These are phyloP conservation scores for Drosophila setosimentum DNA, from an alignment of 2,888 invertebrate genomes.

Conservation along the genomic window DNA sequence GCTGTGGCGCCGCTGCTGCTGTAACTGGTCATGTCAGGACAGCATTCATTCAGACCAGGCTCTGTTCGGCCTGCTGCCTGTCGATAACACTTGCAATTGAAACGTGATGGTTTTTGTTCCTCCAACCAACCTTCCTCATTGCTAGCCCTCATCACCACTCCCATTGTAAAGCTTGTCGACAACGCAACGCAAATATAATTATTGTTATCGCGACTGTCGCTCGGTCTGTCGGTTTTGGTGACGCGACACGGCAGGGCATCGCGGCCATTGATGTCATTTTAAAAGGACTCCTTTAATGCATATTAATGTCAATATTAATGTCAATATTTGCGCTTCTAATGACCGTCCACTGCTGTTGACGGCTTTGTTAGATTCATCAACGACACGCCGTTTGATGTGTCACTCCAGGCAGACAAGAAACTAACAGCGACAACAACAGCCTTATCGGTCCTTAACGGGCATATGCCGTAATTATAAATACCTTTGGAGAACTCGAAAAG, in stretches of 20 bases:
- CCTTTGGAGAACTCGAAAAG: constrained; percentile 11
- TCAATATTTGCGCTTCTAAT: constrained; percentile 82
- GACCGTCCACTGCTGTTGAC: constrained; percentile 65
- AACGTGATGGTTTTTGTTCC: constrained; percentile 37
- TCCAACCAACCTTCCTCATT: background rate
- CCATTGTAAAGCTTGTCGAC: background rate
- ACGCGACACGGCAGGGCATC: constrained; percentile 44
- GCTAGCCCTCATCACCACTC: background rate
- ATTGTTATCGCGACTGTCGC: constrained; percentile 61
- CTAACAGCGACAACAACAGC: constrained; percentile 31
- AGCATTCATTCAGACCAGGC: constrained; percentile 23
- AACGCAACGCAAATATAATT: constrained; percentile 56
- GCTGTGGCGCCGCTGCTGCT: constrained; percentile 45
- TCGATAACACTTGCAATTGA: constrained; percentile 64
- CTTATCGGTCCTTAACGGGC: constrained; percentile 51
- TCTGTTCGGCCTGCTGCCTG: constrained; percentile 47
- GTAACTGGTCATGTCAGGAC: constrained; percentile 44
- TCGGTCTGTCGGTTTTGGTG: constrained; percentile 34
- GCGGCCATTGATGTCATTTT: constrained; percentile 78
- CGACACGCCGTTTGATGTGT: constrained; percentile 62
- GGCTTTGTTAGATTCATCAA: constrained; percentile 61
- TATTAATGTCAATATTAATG: constrained; percentile 83
- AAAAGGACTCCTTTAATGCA: constrained; percentile 75
- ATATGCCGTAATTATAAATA: constrained; percentile 56
- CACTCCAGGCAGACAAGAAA: constrained; percentile 48